These are phyloP conservation scores for Ennomos erosarius DNA, from an alignment of 2,888 invertebrate genomes.

Conservation along the genomic window DNA sequence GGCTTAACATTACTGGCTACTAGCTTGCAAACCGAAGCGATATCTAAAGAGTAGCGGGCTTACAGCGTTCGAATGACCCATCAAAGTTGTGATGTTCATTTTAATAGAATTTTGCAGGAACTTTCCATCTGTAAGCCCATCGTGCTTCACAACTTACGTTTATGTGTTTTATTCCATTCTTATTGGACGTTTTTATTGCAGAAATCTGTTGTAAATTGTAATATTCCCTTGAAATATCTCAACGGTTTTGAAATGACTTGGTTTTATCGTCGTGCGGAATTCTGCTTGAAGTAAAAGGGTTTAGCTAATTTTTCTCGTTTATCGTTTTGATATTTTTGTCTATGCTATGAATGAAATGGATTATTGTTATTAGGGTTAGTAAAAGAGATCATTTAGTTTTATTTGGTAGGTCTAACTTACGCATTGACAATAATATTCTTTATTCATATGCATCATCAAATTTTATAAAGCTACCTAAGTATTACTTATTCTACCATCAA, in stretches of 20 bases:
- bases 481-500: too few relatives aligned
- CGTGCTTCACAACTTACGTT: conserved; percentile 38
- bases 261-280: conserved; percentile 12
- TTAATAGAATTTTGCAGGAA: conserved; percentile 57
- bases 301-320: conserved; percentile 2
- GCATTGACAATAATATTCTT: too few relatives aligned
- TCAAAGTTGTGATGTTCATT: conserved; percentile 61
- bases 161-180: conserved; percentile 49
- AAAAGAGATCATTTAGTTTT: too few relatives aligned
- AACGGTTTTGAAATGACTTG: conserved; percentile 11
- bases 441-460: too few relatives aligned
- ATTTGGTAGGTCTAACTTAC: too few relatives aligned
- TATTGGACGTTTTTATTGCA: conserved; percentile 34
- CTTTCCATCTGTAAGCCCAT: conserved; percentile 48
- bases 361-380: too few relatives aligned
- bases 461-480: too few relatives aligned
- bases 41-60: conserved; percentile 21
- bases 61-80: conserved; percentile 45
- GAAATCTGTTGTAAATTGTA: conserved; percentile 31
- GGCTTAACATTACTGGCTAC: too few relatives aligned
- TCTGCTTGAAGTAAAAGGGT: conserved; percentile 2
- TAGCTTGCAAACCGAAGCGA: conserved; percentile 9
- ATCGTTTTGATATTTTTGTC: neutral
- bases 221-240: conserved; percentile 26
- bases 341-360: too few relatives aligned